Conservation (phyloP, 2,888 invertebrate species). For the Watsonalla cultraria region DNA sequence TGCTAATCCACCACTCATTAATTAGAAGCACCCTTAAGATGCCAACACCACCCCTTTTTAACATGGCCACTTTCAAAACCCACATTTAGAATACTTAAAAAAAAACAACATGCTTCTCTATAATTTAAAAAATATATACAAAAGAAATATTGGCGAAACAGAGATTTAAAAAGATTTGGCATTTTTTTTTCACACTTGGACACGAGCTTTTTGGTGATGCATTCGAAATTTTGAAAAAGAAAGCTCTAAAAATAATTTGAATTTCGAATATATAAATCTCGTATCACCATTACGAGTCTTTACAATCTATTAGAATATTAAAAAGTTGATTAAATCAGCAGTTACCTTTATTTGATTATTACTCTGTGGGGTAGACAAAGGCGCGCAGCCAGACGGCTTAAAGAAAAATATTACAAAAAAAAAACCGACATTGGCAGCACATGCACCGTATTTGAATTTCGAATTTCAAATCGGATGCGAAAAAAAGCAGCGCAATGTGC, state of each 20-base stretch:
- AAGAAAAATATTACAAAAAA: constrained; percentile 43
- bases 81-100: neutral
- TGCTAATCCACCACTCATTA: constrained; percentile 49
- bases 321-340: constrained; percentile 5
- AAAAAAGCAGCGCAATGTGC: constrained; percentile 75
- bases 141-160: no score
- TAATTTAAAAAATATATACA: no score
- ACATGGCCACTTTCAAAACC: neutral
- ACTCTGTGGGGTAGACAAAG: constrained; percentile 27
- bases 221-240: no score
- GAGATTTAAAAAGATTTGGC: no score
- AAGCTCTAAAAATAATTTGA: no score
- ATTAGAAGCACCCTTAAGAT: constrained; percentile 37
- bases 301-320: neutral
- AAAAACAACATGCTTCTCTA: neutral
- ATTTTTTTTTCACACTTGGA: no score
- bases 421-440: constrained; percentile 50
- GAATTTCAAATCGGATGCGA: constrained; percentile 74
- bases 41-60: constrained; percentile 29
- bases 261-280: no score
- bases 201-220: no score
- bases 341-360: constrained; percentile 41
- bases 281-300: no score
- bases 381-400: constrained; percentile 39
- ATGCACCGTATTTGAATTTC: constrained; percentile 65